Evolutionary conservation across 2,113 vertebrate genomes (phyloP).

Genomic region (Phrynosoma platyrhinos): DNA sequence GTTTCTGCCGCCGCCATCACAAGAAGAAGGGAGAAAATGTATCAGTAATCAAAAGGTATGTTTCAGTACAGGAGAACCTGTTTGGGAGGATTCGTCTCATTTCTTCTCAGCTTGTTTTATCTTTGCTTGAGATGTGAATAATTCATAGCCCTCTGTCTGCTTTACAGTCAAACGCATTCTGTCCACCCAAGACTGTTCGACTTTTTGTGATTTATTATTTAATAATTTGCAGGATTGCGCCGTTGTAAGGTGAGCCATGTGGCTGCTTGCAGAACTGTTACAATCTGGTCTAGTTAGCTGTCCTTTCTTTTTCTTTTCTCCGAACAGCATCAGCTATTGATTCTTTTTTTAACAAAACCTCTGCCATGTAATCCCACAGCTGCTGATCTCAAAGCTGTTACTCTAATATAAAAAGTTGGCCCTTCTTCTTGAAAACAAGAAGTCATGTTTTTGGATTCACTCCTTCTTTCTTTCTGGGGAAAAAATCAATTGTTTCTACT

Average conservation of each 20-base stretch:
- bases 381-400: slow-evolving; percentile 85
- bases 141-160: slow-evolving; percentile 89
- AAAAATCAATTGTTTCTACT: slow-evolving; percentile 64
- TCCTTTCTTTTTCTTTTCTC: slow-evolving; percentile 88
- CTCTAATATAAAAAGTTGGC: slow-evolving; percentile 82
- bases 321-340: slow-evolving; percentile 88
- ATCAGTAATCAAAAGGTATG: slow-evolving; percentile 84
- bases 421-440: slow-evolving; percentile 83
- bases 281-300: slow-evolving; percentile 91
- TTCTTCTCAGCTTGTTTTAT: slow-evolving; percentile 87
- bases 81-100: slow-evolving; percentile 84
- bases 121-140: slow-evolving; percentile 88
- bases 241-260: slow-evolving; percentile 86
- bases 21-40: slow-evolving; percentile 54
- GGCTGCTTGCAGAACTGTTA: slow-evolving; percentile 89
- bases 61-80: slow-evolving; percentile 83
- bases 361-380: slow-evolving; percentile 82
- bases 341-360: slow-evolving; percentile 82
- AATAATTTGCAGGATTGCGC: slow-evolving; percentile 89
- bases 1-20: not conserved
- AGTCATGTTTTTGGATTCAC: slow-evolving; percentile 76
- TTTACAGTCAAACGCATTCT: slow-evolving; percentile 89
- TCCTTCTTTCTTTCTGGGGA: slow-evolving; percentile 63
- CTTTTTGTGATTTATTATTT: slow-evolving; percentile 94
- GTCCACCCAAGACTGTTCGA: slow-evolving; percentile 89